A percentile compares a stretch with the other conserved stretches of the same genome.
Evolutionary conservation across 2,888 invertebrate species (phyloP).

Genomic region (Aethes cnicana): DNA sequence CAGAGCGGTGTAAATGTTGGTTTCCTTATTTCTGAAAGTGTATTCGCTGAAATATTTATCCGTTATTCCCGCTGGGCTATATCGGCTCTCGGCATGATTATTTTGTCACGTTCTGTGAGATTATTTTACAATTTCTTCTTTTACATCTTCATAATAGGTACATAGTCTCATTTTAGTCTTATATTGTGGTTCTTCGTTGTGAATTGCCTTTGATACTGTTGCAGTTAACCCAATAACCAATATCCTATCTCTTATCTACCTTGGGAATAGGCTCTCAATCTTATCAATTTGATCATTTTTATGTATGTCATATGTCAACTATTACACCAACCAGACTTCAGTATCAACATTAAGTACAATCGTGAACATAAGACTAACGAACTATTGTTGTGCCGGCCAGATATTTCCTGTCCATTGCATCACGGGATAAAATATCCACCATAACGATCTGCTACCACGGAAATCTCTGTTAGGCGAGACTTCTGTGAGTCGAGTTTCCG

Average conservation of each 20-base stretch:
- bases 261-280: slow-evolving; percentile 19
- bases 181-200: no score
- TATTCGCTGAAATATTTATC: slow-evolving; percentile 6
- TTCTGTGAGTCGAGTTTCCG: slow-evolving; percentile 1
- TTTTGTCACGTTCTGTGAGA: not conserved
- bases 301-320: slow-evolving; percentile 10
- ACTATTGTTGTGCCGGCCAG: slow-evolving; percentile 27
- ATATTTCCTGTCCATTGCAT: slow-evolving; percentile 26
- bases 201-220: no score
- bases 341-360: not conserved
- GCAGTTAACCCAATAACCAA: no score
- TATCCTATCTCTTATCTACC: slow-evolving; percentile 23
- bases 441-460: slow-evolving; percentile 16
- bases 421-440: slow-evolving; percentile 16
- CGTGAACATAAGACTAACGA: slow-evolving; percentile 30
- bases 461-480: not conserved
- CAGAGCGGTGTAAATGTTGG: slow-evolving; percentile 12
- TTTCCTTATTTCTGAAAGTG: no score
- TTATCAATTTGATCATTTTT: slow-evolving; percentile 5
- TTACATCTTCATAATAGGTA: no score
- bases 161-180: no score
- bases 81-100: slow-evolving; percentile 12
- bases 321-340: not conserved
- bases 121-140: no score
- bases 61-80: not conserved